These are phyloP conservation scores for Mus spretus DNA, from an alignment of 2,797 vertebrate genomes.

Conservation along the genomic window DNA sequence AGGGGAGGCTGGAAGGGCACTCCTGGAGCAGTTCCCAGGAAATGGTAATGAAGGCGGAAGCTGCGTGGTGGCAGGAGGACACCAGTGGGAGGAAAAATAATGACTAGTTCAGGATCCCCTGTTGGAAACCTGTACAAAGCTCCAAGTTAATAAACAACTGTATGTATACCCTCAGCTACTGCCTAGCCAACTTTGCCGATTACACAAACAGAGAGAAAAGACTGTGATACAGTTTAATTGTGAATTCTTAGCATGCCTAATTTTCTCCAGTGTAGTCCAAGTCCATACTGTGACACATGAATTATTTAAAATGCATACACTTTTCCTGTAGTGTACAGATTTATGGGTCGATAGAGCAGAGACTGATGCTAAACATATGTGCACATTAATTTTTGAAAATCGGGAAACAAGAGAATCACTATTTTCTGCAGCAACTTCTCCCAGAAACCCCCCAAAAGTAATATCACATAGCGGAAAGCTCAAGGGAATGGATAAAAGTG, in stretches of 20 bases:
- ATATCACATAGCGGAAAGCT: constrained; percentile 73
- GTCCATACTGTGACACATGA: constrained; percentile 9
- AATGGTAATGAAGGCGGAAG: not conserved
- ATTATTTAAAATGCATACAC: constrained; percentile 61
- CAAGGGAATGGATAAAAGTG: constrained; percentile 72
- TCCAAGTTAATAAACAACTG: constrained; percentile 18
- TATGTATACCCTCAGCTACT: not conserved
- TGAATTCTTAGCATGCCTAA: constrained; percentile 49
- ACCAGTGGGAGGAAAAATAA: not conserved
- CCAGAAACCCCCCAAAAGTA: constrained; percentile 50
- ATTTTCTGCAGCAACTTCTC: constrained; percentile 78
- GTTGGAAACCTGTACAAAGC: constrained; percentile 34
- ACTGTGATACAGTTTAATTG: not conserved
- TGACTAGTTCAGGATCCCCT: not conserved
- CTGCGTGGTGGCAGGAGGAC: not conserved
- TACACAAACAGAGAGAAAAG: not conserved
- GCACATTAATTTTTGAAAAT: constrained; percentile 68
- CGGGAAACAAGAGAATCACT: constrained; percentile 61
- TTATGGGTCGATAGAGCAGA: not conserved
- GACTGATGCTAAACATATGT: constrained; percentile 72
- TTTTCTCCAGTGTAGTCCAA: constrained; percentile 60
- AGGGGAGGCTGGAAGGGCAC: not conserved
- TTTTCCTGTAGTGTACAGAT: constrained; percentile 61
- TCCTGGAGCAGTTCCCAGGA: not conserved
- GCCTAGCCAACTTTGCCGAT: not conserved